Evolutionary conservation across 2,797 vertebrate genomes (phyloP), one percentile per base, ranked within the genome.

Genomic region (Octomys mimax): DNA sequence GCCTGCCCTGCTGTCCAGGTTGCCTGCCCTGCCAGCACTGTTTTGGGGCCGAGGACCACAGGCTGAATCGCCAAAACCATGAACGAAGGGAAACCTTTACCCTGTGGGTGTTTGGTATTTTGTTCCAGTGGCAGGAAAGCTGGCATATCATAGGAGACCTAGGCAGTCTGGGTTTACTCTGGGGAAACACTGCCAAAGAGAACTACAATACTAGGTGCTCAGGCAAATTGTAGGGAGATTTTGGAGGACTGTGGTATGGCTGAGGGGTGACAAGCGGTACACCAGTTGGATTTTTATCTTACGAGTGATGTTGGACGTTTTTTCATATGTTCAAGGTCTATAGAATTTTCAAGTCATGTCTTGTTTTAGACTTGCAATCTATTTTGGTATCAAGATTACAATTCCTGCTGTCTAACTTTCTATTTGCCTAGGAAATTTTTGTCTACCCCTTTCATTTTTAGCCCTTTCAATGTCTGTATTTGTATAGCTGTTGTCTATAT

Each of bases 351-450:
- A 49, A 7, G 42, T 22, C 54, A 2, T 59, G 5, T 52, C 33
- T 88, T 22, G n/a, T n/a, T 86, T 94, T 16, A 52, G 42, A 68
- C 64, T 94, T 80, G 5, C 59, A 91, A 16, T 71, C 85, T 66
- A 24, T 24, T 59, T 93, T 57, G 28, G 31, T 10, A 4, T 66
- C 19, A 46, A 6, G 13, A 68, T 71, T 42, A 6, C 57, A 89
- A 2, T 1, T 6, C 77, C 59, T 22, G 14, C n/a, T 9, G 16
- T 82, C n/a, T 62, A 14, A 26, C 68, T 21, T 71, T 42, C 6
- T 77, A 71, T 52, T 57, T 89, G 22, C 39, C 49, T 9, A 0
- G 13, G 10, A 52, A 46, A 24, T 59, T 52, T 79, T 52, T 57
- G 4, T 39, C 24, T 42, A 9, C 10, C 2, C 10, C 12, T 87